Conservation (phyloP, 2,797 vertebrate genomes). For the Notolepis coatsorum region DNA sequence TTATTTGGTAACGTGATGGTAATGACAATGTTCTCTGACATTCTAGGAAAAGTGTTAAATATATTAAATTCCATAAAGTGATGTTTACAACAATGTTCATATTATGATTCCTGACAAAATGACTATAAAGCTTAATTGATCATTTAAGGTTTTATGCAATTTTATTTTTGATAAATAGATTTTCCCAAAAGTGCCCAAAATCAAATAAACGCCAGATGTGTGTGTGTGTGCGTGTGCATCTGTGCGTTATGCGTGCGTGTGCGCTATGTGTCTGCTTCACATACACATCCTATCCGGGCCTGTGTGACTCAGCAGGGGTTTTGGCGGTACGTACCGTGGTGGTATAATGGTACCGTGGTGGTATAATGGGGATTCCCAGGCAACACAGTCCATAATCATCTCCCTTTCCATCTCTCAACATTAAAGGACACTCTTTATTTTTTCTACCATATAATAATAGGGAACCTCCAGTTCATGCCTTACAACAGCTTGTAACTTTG, state of each 20-base stretch:
- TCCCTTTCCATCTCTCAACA: slow-evolving; percentile 73
- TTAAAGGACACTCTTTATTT: slow-evolving; percentile 73
- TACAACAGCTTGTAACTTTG: slow-evolving; percentile 71
- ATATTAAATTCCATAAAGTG: no score
- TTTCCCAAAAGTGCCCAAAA: no score
- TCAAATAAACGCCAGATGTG: no score
- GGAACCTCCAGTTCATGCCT: slow-evolving; percentile 66
- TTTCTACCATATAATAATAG: slow-evolving; percentile 77
- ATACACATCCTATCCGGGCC: slow-evolving; percentile 66
- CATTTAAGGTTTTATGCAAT: no score
- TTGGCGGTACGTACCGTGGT: no score
- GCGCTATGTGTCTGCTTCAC: slow-evolving; percentile 13
- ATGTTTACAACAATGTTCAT: no score
- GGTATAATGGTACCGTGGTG: slow-evolving; percentile 74
- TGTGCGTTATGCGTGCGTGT: not conserved
- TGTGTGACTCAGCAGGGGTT: slow-evolving; percentile 75
- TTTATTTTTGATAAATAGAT: no score
- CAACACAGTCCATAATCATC: slow-evolving; percentile 78
- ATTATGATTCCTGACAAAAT: no score
- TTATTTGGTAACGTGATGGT: no score
- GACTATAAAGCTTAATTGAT: no score
- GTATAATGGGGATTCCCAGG: slow-evolving; percentile 72
- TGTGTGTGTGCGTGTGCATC: not conserved
- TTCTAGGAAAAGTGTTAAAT: no score
- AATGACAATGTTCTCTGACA: no score